Conservation (phyloP, 2,888 invertebrate species). For the Agrochola lychnidis region DNA sequence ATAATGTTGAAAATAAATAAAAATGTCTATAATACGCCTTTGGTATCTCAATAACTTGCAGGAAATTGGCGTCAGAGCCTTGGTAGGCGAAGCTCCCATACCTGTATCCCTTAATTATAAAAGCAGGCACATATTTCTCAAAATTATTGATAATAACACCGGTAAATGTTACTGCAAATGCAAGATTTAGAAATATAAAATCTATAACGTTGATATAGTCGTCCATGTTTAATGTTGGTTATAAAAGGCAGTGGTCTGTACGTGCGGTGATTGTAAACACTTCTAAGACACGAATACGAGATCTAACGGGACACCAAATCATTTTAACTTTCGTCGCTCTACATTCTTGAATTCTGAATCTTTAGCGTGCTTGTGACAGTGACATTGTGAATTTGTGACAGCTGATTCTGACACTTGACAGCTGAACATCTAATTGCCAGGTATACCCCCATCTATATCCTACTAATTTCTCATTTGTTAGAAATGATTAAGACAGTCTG, state of each 20-base stretch:
- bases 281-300: conserved; percentile 56
- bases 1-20: conserved; percentile 92
- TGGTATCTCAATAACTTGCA: conserved; percentile 92
- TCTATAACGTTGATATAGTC: conserved; percentile 83
- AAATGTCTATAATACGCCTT: conserved; percentile 96
- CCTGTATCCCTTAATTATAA: conserved; percentile 92
- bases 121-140: conserved; percentile 92
- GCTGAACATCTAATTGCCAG: conserved; percentile 20
- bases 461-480: neutral
- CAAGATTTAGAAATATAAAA: conserved; percentile 84
- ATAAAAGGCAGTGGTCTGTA: conserved; percentile 31
- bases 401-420: conserved; percentile 28
- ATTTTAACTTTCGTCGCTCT: conserved; percentile 63
- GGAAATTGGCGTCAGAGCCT: conserved; percentile 84
- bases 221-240: conserved; percentile 53
- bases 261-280: conserved; percentile 47
- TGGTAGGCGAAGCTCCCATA: conserved; percentile 94
- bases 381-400: too few species aligned
- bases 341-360: conserved; percentile 26
- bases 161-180: conserved; percentile 87
- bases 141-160: conserved; percentile 92
- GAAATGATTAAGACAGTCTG: neutral
- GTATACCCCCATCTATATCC: fast-evolving
- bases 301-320: conserved; percentile 68
- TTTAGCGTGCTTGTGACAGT: conserved; percentile 13